A percentile compares a stretch with the other conserved stretches of the same genome.
These are phyloP conservation scores for Lichenostomus cassidix DNA, from an alignment of 2,113 vertebrate genomes.

Conservation along the genomic window DNA sequence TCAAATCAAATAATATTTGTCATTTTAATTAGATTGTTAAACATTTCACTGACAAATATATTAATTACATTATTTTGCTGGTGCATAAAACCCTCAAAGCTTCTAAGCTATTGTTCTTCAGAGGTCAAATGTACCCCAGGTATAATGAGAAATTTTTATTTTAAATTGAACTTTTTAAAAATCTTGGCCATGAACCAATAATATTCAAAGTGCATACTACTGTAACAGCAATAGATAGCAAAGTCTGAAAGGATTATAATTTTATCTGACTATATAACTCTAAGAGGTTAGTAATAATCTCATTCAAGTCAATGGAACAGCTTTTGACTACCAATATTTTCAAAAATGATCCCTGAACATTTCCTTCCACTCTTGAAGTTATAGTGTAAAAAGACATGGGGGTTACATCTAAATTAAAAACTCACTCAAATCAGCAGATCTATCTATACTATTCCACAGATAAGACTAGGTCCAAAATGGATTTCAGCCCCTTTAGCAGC, in stretches of 20 bases:
- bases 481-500: not conserved
- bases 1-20: not conserved
- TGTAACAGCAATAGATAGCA: not conserved
- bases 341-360: not conserved
- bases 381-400: not conserved
- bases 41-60: not conserved
- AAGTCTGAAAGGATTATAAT: not conserved
- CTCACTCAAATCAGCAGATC: not conserved
- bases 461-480: not conserved
- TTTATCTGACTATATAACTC: not conserved
- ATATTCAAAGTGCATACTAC: not conserved
- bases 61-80: constrained; percentile 1
- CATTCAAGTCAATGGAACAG: not conserved
- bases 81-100: not conserved
- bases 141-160: constrained; percentile 6
- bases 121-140: not conserved
- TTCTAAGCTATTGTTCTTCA: not conserved
- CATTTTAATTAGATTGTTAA: constrained; percentile 12
- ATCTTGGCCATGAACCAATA: not conserved
- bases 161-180: not conserved
- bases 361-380: not conserved
- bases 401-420: not conserved
- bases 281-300: not conserved
- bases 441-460: not conserved
- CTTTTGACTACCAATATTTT: not conserved